Evolutionary conservation across 2,888 invertebrate species (phyloP).

Genomic region (Clitarchus hookeri): DNA sequence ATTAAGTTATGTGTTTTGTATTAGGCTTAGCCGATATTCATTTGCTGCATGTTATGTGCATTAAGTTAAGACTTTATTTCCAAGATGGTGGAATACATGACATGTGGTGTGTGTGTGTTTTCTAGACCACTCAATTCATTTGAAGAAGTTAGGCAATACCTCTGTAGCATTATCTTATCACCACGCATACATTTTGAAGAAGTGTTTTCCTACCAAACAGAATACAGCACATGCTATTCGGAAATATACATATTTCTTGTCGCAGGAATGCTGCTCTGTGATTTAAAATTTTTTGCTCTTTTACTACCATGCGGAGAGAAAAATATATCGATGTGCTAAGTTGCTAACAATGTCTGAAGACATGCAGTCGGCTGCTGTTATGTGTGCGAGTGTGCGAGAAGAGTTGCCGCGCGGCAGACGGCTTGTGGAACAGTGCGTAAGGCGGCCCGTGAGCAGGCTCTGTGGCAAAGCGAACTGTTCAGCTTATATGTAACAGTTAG

Average conservation of each 20-base stretch:
- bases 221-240: background rate
- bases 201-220: slow-evolving; percentile 8
- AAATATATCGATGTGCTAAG: background rate
- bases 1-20: no score
- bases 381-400: background rate
- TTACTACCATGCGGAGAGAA: background rate
- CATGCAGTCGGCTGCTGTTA: background rate
- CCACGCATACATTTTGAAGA: background rate
- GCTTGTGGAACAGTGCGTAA: background rate
- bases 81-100: no score
- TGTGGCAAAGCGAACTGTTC: background rate
- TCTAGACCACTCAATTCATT: background rate
- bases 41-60: no score
- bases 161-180: background rate
- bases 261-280: background rate
- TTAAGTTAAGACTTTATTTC: no score
- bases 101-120: no score
- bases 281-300: slow-evolving; percentile 12
- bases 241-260: slow-evolving; percentile 14
- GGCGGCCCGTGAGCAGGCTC: background rate
- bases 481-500: background rate
- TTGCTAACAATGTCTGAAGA: background rate
- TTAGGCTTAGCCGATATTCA: no score
- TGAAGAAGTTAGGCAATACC: background rate
- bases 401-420: background rate